A percentile compares a stretch with the other conserved stretches of the same genome.
Conservation (phyloP, 2,888 invertebrate species). For the Helicoverpa assulta region DNA sequence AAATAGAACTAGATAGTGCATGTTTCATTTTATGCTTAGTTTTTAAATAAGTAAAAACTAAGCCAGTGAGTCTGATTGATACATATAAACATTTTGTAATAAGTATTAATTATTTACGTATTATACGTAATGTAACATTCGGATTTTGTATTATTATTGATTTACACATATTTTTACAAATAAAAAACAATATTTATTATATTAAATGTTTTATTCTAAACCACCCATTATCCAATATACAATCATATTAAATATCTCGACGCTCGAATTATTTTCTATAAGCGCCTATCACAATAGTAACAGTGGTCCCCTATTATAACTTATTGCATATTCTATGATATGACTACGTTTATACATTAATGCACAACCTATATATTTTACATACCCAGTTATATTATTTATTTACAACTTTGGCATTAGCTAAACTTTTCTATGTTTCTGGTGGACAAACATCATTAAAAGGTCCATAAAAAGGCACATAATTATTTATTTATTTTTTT, state of each 20-base stretch:
- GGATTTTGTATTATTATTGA: too few species aligned
- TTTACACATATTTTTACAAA: too few species aligned
- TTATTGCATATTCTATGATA: slow-evolving; percentile 66
- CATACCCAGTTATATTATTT: slow-evolving; percentile 66
- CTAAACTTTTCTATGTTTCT: slow-evolving; percentile 67
- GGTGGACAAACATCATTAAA: slow-evolving; percentile 37
- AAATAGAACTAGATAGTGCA: too few species aligned
- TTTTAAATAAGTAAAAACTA: too few species aligned
- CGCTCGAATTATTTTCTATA: slow-evolving; percentile 30
- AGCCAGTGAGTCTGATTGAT: too few species aligned
- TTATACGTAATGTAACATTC: neutral
- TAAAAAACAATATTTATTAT: slow-evolving; percentile 35
- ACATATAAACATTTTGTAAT: too few species aligned
- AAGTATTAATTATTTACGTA: too few species aligned
- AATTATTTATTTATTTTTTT: neutral
- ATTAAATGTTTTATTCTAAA: slow-evolving; percentile 65
- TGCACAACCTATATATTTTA: slow-evolving; percentile 76
- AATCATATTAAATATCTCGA: slow-evolving; percentile 51
- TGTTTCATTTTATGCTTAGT: too few species aligned
- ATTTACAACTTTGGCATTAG: slow-evolving; percentile 88
- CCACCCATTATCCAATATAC: slow-evolving; percentile 67
- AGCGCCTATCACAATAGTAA: slow-evolving; percentile 70
- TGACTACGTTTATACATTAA: slow-evolving; percentile 57
- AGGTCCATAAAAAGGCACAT: slow-evolving; percentile 22
- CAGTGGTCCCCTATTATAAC: slow-evolving; percentile 61